Evolutionary conservation across 2,113 vertebrate species (phyloP), one percentile per base, ranked within the genome.

Genomic region (Psettodes erumei): DNA sequence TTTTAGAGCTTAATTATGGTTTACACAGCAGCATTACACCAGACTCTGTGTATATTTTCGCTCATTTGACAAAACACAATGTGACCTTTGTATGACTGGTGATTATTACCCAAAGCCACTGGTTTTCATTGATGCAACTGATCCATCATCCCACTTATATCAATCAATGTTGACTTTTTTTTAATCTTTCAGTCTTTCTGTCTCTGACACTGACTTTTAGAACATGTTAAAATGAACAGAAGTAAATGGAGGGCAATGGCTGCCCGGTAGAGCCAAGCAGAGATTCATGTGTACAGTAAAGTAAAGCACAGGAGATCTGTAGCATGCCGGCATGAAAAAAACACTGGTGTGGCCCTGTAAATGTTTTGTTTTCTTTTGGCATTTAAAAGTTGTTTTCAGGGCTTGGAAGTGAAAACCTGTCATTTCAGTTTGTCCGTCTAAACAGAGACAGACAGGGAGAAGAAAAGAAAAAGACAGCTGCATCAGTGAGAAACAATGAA

Each of bases 391-490:
- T 56, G 66, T 40, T 37, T 42, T 27, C 11, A 21, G 43, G 45
- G 45, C 33, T 60, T 33, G 28, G 16, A 27, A 12, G 35, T 2
- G 21, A 4, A 45, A 71, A 64, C 58, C 40, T 53, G 67, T 71
- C 35, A 32, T 79, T 66, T 67, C 53, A 73, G 54, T 67, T 21
- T 25, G 69, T 79, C 21, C 1, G 23, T 47, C 28, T 51, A 54
- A 61, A 61, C 74, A 35, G 63, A 51, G 62, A 21, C 32, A 3
- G 8, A 45, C 7, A 33, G 6, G 38, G 0, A 18, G n/a, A 35
- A 19, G 62, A 7, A 58, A 47, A 55, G 13, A 64, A 13, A 6
- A 1, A 3, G 8, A 45, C 28, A 19, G 25, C 40, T 35, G 5
- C 33, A 35, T 53, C 65, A 43, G 1, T 18, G 10, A 68, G 37